phyloP scores from a whole-genome alignment of 2,113 vertebrate species.

The Burhinus oedicnemus region DNA sequence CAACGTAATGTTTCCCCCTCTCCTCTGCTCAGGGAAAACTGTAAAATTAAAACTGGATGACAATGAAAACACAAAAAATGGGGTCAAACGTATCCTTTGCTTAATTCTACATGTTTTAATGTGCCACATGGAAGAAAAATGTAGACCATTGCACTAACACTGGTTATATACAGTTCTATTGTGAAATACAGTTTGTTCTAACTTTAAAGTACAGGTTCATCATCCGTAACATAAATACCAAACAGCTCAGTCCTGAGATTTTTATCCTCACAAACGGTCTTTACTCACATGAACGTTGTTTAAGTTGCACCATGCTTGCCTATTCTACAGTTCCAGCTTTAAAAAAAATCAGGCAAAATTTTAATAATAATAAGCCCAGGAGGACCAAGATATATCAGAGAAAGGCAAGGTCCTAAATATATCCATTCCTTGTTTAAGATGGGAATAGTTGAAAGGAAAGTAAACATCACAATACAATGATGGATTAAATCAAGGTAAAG shows the following conservation, averaged over 20 bases:
- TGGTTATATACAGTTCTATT: not conserved
- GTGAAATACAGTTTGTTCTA: not conserved
- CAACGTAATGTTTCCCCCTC: not conserved
- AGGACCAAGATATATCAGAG: not conserved
- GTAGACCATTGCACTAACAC: not conserved
- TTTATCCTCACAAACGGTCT: not conserved
- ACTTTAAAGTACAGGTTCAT: not conserved
- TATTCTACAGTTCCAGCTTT: not conserved
- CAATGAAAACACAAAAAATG: not conserved
- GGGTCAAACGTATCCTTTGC: not conserved
- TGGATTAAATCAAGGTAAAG: not conserved
- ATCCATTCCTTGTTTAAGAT: not conserved
- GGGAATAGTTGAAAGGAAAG: not conserved
- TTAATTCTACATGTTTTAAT: not conserved
- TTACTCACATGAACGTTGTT: rapidly evolving
- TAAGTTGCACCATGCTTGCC: not conserved
- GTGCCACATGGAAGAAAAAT: not conserved
- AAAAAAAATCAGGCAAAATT: not conserved
- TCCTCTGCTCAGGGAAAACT: not conserved
- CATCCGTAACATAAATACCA: not conserved
- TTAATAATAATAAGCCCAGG: not conserved
- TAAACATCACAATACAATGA: not conserved
- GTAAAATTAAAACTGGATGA: not conserved
- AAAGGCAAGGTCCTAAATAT: not conserved
- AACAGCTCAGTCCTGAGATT: not conserved